Base-by-base conservation (phyloP, 2,113 vertebrate species). In the Erpornis zantholeuca region DNA sequence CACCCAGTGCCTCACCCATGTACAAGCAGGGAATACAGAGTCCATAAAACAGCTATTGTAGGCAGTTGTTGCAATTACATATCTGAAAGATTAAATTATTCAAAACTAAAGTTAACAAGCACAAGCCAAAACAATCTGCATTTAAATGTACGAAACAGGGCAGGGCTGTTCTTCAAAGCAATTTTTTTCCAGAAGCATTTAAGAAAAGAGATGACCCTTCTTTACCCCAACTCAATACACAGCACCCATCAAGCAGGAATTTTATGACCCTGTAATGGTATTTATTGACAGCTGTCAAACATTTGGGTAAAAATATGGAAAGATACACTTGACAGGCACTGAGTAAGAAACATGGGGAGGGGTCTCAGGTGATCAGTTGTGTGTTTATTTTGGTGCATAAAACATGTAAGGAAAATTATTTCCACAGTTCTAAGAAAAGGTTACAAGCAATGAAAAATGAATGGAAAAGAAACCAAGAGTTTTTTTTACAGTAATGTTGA, bases 391-490 rank as follows among this genome's bases (percentile, higher is more conserved):
- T 0, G 3, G 68, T 76, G 92, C 90, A 86, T 45, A 82, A 88
- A 94, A 95, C 83, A 92, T 0, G 14, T 50, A 50, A 94, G 53
- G 76, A 86, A 92, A 88, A 76, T 64, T 33, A 83, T 47, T 88
- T 92, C 71, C 66, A 91, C 49, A 64, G 88, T 91, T 47, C 49
- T 60, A 86, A 52, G 54, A 42, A 64, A 90, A 68, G 10, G 15
- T 92, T 92, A 95, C 89, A 96, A 82, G 76, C 86, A 88, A 66
- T 54, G 61, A 71, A 75, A 92, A 94, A 75, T 79, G 75, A 87
- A 73, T 27, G 38, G 47, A 82, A 56, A 87, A 75, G 50, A 88
- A 96, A 90, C 16, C 59, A 84, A 87, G 78, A 40, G 20, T 8
- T 52, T 57, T 65, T 70, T 93, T 86, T 96, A 82, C 94, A 95